Evolutionary conservation across 2,797 vertebrate genomes (phyloP).

Genomic region (Hephaestus fuliginosus): DNA sequence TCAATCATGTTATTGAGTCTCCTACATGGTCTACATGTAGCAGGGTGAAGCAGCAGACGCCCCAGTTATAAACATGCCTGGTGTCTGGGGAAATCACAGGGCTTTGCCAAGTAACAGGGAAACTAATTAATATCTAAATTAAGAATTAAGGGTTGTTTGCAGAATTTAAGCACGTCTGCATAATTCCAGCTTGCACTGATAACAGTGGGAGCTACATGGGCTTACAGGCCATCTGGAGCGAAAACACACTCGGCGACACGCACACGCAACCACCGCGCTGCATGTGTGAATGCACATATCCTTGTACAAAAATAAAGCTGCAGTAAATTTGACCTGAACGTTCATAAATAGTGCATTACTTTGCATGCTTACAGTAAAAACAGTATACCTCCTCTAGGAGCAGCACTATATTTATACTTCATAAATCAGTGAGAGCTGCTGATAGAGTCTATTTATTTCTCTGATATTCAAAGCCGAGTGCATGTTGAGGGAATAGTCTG

Average conservation of each 20-base stretch:
- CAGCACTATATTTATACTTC: slow-evolving; percentile 31
- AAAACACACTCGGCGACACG: slow-evolving; percentile 22
- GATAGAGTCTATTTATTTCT: slow-evolving; percentile 30
- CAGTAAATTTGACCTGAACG: slow-evolving; percentile 64
- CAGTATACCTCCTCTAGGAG: slow-evolving; percentile 34
- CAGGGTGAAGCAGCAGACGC: slow-evolving; percentile 49
- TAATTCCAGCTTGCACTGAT: slow-evolving; percentile 58
- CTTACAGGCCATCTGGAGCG: slow-evolving; percentile 69
- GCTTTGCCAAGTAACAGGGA: slow-evolving; percentile 72
- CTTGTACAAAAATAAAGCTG: slow-evolving; percentile 51
- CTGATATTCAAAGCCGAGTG: neutral
- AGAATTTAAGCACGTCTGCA: slow-evolving; percentile 61
- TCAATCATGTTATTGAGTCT: slow-evolving; percentile 63
- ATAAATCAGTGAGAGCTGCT: slow-evolving; percentile 21
- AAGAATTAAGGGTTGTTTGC: slow-evolving; percentile 78
- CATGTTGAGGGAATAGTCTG: neutral
- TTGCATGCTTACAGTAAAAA: slow-evolving; percentile 52
- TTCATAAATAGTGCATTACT: slow-evolving; percentile 68
- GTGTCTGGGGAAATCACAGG: slow-evolving; percentile 76
- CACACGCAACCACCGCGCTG: slow-evolving; percentile 7
- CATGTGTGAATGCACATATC: slow-evolving; percentile 30
- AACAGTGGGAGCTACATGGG: slow-evolving; percentile 49
- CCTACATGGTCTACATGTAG: slow-evolving; percentile 44
- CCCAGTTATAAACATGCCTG: slow-evolving; percentile 60
- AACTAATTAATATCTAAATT: slow-evolving; percentile 83